Evolutionary conservation across 2,888 invertebrate species (phyloP).

Genomic region (Synergus japonicus): DNA sequence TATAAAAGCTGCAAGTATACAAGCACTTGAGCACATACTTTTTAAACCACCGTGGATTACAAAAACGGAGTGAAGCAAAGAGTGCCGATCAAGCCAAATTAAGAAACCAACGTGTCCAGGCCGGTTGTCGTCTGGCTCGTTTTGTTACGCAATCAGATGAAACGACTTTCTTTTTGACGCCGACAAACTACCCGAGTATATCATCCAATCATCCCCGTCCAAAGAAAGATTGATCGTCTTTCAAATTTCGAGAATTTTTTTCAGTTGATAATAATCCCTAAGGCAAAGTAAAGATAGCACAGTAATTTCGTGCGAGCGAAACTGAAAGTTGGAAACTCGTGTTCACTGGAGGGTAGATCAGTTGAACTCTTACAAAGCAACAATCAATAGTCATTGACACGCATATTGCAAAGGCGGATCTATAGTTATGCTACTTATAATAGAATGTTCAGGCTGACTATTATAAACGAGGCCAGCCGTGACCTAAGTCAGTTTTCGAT

Average conservation of each 20-base stretch:
- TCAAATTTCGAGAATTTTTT: not conserved
- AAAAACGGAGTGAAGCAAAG: constrained; percentile 40
- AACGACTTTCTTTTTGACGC: constrained; percentile 41
- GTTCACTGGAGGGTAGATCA: not conserved
- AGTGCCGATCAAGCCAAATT: constrained; percentile 42
- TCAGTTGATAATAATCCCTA: not conserved
- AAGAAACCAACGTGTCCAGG: constrained; percentile 32
- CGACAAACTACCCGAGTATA: constrained; percentile 5
- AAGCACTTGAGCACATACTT: constrained; percentile 16
- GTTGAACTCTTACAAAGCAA: constrained; percentile 4
- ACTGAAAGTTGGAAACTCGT: not conserved
- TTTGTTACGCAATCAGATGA: constrained; percentile 39
- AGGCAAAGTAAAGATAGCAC: too few species aligned
- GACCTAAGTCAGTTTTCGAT: constrained; percentile 20
- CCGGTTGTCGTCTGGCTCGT: constrained; percentile 31
- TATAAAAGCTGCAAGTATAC: constrained; percentile 15
- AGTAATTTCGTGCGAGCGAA: not conserved
- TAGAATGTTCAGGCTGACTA: not conserved
- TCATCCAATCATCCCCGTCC: not conserved
- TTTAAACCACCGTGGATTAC: constrained; percentile 5
- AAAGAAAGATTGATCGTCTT: not conserved
- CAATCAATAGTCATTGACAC: constrained; percentile 33
- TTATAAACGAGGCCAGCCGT: constrained; percentile 20
- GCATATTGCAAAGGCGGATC: constrained; percentile 4
- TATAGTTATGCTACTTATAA: not conserved